phyloP scores from a whole-genome alignment of 1,140 invertebrate species.

The Hesperophylax magnus region DNA sequence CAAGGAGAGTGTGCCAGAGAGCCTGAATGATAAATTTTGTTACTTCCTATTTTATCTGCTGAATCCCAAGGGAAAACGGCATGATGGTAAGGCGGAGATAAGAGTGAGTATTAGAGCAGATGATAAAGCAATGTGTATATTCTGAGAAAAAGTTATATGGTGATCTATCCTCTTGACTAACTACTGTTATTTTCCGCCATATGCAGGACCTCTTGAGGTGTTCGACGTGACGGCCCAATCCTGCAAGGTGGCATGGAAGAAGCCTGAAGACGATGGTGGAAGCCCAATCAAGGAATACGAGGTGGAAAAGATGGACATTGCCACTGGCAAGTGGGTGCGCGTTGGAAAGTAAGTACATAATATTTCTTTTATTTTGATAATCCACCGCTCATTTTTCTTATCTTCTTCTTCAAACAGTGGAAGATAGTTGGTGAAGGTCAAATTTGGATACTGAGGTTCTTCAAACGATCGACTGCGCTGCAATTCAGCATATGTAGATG shows the following conservation, averaged over 20 bases:
- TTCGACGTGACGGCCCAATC: slow-evolving; percentile 88
- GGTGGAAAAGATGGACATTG: slow-evolving; percentile 94
- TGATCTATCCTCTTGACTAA: background rate
- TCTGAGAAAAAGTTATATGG: background rate
- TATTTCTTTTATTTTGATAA: background rate
- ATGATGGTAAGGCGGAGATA: no score
- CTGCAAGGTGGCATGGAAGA: slow-evolving; percentile 91
- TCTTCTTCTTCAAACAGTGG: background rate
- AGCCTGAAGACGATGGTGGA: slow-evolving; percentile 94
- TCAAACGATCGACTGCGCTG: no score
- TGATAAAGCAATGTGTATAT: no score
- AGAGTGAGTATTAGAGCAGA: no score
- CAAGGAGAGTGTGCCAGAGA: no score
- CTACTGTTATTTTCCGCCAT: background rate
- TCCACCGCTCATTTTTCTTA: no score
- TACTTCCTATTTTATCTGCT: no score
- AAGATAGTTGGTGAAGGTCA: no score
- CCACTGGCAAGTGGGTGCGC: slow-evolving; percentile 91
- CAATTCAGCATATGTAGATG: no score
- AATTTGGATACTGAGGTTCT: no score
- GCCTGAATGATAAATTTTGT: no score
- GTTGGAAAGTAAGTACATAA: slow-evolving; percentile 74
- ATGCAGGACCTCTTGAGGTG: slow-evolving; percentile 85
- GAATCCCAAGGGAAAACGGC: no score
- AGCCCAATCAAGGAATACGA: slow-evolving; percentile 95